A percentile compares a stretch with the other conserved stretches of the same genome.
phyloP scores from a whole-genome alignment of 1,140 invertebrate species.

The Hylaeus volcanicus region DNA sequence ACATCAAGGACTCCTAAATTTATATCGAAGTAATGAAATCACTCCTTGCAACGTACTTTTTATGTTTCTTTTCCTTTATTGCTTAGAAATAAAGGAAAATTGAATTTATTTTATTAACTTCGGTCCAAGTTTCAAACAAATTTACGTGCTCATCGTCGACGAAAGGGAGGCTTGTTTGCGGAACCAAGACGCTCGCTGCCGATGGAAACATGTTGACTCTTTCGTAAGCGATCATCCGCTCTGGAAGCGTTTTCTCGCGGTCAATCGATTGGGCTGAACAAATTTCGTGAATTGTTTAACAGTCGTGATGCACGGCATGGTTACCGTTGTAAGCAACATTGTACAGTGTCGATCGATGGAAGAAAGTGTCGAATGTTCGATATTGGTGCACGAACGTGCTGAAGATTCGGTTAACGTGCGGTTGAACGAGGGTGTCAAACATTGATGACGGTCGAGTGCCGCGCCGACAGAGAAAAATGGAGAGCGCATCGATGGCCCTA shows the following conservation, averaged over 20 bases:
- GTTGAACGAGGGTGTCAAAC: not conserved
- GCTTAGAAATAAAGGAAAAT: too few relatives aligned
- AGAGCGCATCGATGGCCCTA: not conserved
- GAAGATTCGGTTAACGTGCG: not conserved
- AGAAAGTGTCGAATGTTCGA: constrained; percentile 21
- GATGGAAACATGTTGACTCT: not conserved
- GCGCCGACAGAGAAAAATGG: not conserved
- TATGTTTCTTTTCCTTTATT: too few relatives aligned
- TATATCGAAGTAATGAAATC: too few relatives aligned
- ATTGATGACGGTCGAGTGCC: not conserved
- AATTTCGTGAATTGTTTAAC: constrained; percentile 49
- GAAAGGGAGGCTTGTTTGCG: not conserved
- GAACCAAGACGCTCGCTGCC: not conserved
- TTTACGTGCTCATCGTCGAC: too few relatives aligned
- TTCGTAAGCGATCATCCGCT: not conserved
- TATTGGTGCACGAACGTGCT: not conserved
- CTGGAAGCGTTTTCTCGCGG: not conserved
- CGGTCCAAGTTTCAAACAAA: too few relatives aligned
- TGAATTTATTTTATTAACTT: too few relatives aligned
- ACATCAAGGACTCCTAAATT: too few relatives aligned
- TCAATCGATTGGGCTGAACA: constrained; percentile 14
- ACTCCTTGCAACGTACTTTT: too few relatives aligned
- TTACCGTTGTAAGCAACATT: constrained; percentile 5
- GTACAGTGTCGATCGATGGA: constrained; percentile 6
- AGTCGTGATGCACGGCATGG: constrained; percentile 23